These are phyloP conservation scores for Dolichomitus sp. DNA, from an alignment of 2,888 invertebrate genomes.

Conservation along the genomic window DNA sequence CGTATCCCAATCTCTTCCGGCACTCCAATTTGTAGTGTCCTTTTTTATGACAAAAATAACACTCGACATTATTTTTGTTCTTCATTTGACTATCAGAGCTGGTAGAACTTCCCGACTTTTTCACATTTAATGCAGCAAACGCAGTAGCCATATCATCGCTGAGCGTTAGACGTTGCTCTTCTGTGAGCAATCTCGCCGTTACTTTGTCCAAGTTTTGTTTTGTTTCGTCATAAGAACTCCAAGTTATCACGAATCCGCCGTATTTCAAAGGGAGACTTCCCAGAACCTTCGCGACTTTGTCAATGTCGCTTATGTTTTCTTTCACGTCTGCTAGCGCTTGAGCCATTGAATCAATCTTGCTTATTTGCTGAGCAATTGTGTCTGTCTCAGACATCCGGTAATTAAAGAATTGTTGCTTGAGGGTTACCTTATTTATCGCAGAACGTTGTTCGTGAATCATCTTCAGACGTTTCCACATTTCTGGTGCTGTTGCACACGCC, in stretches of 20 bases:
- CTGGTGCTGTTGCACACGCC: conserved; percentile 24
- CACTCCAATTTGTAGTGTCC: not conserved
- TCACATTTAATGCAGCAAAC: not conserved
- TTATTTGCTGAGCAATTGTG: conserved; percentile 29
- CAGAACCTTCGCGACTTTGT: conserved; percentile 4
- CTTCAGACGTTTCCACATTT: conserved; percentile 37
- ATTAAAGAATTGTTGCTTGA: conserved; percentile 37
- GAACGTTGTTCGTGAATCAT: conserved; percentile 36
- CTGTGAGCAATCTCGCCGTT: conserved; percentile 22
- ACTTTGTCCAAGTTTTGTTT: conserved; percentile 16
- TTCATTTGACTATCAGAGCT: not conserved
- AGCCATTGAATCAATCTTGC: conserved; percentile 33
- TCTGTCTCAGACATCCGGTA: conserved; percentile 26
- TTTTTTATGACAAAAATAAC: conserved; percentile 12
- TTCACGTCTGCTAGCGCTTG: not conserved
- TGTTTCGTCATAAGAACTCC: not conserved
- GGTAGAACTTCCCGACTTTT: not conserved
- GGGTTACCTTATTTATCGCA: conserved; percentile 34
- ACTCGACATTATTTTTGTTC: conserved; percentile 5
- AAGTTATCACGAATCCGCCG: not conserved
- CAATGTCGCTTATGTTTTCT: too few species aligned
- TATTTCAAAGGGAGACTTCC: conserved; percentile 7
- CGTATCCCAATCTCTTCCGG: too few species aligned
- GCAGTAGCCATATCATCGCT: conserved; percentile 23
- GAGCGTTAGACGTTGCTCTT: conserved; percentile 18